These are phyloP conservation scores for Macrobrachium nipponense DNA, from an alignment of 1,140 invertebrate species.

Conservation along the genomic window DNA sequence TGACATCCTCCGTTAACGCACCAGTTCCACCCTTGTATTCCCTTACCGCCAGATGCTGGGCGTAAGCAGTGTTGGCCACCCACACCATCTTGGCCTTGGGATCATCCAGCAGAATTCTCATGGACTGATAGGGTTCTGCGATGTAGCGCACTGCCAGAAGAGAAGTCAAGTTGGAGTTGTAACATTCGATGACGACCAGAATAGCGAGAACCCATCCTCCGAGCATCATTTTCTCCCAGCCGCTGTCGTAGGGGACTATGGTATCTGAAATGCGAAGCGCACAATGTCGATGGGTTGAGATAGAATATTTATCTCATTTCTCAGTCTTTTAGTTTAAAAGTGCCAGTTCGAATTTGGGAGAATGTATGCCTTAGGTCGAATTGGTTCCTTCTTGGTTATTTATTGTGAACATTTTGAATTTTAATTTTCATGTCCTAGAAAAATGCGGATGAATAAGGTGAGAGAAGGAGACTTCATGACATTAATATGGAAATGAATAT, in stretches of 20 bases:
- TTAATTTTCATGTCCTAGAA: background rate
- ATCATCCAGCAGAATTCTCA: constrained; percentile 19
- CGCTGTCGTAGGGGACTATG: background rate
- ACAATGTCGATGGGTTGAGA: background rate
- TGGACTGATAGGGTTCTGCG: constrained; percentile 24
- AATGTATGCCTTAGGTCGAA: too few species aligned
- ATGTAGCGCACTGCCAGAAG: constrained; percentile 32
- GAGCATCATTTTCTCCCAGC: background rate
- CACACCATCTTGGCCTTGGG: background rate
- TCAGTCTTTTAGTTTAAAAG: background rate
- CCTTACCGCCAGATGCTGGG: constrained; percentile 9
- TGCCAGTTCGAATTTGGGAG: too few species aligned
- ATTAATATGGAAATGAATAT: background rate
- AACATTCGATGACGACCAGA: constrained; percentile 6
- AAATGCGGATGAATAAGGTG: background rate
- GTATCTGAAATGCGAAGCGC: background rate
- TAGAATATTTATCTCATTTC: background rate
- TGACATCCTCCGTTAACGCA: background rate
- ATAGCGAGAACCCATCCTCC: constrained; percentile 7
- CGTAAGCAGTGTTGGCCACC: background rate
- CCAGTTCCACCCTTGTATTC: background rate
- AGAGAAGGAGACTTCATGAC: constrained; percentile 17
- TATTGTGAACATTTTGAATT: too few species aligned
- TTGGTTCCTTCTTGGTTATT: background rate
- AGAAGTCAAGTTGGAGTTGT: background rate